A percentile compares a stretch with the other conserved stretches of the same genome.
phyloP scores from a whole-genome alignment of 1,140 invertebrate species.

The Hycleus cichorii region DNA sequence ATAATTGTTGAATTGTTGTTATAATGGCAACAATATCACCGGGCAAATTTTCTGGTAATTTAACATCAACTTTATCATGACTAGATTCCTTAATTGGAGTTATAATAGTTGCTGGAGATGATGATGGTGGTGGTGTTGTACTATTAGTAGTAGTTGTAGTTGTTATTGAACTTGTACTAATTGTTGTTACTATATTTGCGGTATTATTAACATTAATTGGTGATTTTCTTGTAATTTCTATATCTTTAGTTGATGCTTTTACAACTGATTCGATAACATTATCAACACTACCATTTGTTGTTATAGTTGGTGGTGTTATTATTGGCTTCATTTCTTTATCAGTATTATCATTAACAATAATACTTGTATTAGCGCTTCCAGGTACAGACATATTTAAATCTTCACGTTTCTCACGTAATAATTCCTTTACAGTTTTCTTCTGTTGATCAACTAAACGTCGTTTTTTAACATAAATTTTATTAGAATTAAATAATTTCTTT shows the following conservation, averaged over 20 bases:
- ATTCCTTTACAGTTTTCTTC: constrained; percentile 36
- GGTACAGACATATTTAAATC: constrained; percentile 33
- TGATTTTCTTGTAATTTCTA: not conserved
- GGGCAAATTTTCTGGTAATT: constrained; percentile 52
- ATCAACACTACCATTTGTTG: constrained; percentile 32
- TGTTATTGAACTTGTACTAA: too few species aligned
- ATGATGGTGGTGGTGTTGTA: too few species aligned
- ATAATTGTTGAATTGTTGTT: constrained; percentile 47
- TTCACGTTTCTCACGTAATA: constrained; percentile 40
- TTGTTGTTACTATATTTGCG: too few species aligned
- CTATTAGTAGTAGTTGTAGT: too few species aligned
- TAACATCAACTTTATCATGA: constrained; percentile 29
- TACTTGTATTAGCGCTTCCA: constrained; percentile 5
- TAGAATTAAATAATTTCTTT: constrained; percentile 38
- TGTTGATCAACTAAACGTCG: constrained; percentile 37
- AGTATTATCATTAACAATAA: constrained; percentile 23
- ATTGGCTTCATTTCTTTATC: too few species aligned
- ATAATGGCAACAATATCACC: constrained; percentile 49
- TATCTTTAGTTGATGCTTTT: constrained; percentile 37
- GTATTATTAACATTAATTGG: too few species aligned
- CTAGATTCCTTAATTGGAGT: constrained; percentile 4
- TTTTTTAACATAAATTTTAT: constrained; percentile 41
- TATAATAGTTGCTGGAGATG: too few species aligned
- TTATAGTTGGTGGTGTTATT: too few species aligned
- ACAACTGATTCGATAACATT: constrained; percentile 53